Evolutionary conservation across 2,888 invertebrate genomes (phyloP).

Genomic region (Tipula vernalis): DNA sequence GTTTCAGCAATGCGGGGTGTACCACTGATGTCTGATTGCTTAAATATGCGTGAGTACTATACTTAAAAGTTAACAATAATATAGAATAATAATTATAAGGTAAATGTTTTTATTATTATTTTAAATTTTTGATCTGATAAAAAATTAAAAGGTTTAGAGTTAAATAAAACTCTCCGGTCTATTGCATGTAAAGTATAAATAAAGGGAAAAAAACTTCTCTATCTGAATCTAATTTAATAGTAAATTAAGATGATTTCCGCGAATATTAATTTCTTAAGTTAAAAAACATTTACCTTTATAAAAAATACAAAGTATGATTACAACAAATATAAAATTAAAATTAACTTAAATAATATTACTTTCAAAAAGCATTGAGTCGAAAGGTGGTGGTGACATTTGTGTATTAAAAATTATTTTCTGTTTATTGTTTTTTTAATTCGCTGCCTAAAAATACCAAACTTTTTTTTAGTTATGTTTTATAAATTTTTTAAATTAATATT

Average conservation of each 20-base stretch:
- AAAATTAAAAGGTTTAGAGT: not conserved
- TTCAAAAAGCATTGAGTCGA: constrained; percentile 6
- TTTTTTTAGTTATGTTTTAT: constrained; percentile 11
- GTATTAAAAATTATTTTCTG: constrained; percentile 10
- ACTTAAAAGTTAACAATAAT: not conserved
- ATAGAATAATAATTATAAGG: not conserved
- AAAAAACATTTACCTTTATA: not conserved
- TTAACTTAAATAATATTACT: not conserved
- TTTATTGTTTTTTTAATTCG: constrained; percentile 5
- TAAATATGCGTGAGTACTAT: not conserved
- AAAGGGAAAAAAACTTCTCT: not conserved
- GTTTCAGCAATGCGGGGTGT: not conserved
- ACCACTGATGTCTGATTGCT: not conserved
- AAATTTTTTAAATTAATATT: constrained; percentile 12
- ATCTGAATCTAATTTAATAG: no score
- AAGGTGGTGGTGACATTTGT: constrained; percentile 7
- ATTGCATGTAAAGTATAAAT: not conserved
- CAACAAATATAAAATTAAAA: not conserved
- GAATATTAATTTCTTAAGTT: not conserved
- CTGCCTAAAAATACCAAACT: constrained; percentile 15
- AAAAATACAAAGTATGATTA: not conserved
- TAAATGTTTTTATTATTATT: not conserved
- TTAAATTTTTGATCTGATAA: not conserved
- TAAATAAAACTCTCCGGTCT: not conserved
- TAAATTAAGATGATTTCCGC: not conserved